Percentiles rank a stretch among this genome's conserved stretches.
These are phyloP conservation scores for Anadara kagoshimensis DNA, from an alignment of 1,140 invertebrate species.

Conservation along the genomic window DNA sequence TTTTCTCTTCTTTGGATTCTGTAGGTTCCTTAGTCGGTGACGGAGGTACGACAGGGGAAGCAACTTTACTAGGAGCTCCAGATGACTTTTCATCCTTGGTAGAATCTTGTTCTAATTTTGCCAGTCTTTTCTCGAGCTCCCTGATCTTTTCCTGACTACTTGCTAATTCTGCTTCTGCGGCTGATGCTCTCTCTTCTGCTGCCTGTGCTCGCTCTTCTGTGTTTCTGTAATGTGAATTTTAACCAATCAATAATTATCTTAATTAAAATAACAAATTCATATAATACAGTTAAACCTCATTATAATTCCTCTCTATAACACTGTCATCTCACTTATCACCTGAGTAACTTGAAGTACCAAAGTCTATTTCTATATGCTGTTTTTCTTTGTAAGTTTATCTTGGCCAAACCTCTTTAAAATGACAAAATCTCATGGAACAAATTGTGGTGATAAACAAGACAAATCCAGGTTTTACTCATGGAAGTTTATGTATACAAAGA, in stretches of 20 bases:
- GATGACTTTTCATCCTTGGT: slow-evolving; percentile 3
- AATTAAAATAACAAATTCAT: not conserved
- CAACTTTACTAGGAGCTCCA: slow-evolving; percentile 8
- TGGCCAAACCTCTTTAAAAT: too few relatives aligned
- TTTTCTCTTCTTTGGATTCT: slow-evolving; percentile 46
- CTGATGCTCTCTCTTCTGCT: slow-evolving; percentile 59
- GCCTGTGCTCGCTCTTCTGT: slow-evolving; percentile 66
- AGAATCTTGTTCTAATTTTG: slow-evolving; percentile 42
- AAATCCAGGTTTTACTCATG: too few relatives aligned
- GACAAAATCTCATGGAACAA: too few relatives aligned
- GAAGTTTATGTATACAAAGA: too few relatives aligned
- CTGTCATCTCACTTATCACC: too few relatives aligned
- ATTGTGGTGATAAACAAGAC: too few relatives aligned
- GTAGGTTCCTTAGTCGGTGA: slow-evolving; percentile 32
- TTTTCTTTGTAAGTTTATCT: too few relatives aligned
- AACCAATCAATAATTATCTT: not conserved
- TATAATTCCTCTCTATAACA: too few relatives aligned
- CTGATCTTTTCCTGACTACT: slow-evolving; percentile 58
- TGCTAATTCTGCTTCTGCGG: slow-evolving; percentile 56
- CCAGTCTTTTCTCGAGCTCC: slow-evolving; percentile 60
- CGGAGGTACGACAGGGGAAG: slow-evolving; percentile 29
- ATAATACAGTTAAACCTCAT: not conserved
- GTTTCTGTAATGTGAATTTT: slow-evolving; percentile 36
- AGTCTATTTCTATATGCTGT: too few relatives aligned
- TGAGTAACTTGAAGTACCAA: too few relatives aligned